Percentiles rank a stretch among this genome's conserved stretches.
These are phyloP conservation scores for Micrasema longulum DNA, from an alignment of 1,140 invertebrate species.

Conservation along the genomic window DNA sequence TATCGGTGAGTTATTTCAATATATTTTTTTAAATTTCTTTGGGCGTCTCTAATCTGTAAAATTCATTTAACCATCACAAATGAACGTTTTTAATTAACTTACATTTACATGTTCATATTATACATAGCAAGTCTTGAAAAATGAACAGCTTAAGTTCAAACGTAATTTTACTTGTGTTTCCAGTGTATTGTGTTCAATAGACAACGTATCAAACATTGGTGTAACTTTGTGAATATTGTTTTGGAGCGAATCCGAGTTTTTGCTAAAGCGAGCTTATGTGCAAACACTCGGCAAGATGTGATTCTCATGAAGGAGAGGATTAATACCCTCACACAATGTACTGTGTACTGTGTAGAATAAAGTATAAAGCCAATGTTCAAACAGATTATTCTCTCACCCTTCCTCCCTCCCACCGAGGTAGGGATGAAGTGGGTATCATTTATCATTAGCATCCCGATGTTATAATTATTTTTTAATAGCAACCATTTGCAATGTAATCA, in stretches of 20 bases:
- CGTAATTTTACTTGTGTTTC: neutral
- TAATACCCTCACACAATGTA: constrained; percentile 4
- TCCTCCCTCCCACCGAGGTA: neutral
- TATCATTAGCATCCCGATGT: too few species aligned
- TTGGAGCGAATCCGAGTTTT: neutral
- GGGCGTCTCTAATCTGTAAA: too few species aligned
- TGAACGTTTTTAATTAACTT: too few species aligned
- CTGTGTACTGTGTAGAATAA: neutral
- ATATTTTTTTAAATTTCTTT: too few species aligned
- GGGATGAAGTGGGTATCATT: neutral
- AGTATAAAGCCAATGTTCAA: constrained; percentile 49
- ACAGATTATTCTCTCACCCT: constrained; percentile 25
- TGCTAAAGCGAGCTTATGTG: constrained; percentile 7
- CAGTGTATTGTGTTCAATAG: neutral
- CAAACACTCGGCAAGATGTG: constrained; percentile 35
- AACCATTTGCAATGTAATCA: too few species aligned
- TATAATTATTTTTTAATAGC: too few species aligned
- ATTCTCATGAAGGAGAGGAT: constrained; percentile 34
- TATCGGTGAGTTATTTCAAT: too few species aligned
- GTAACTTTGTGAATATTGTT: neutral
- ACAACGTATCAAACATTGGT: too few species aligned
- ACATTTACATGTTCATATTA: too few species aligned
- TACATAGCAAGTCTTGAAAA: too few species aligned
- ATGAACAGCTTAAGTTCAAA: too few species aligned
- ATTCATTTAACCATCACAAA: too few species aligned